Evolutionary conservation across 2,888 invertebrate species (phyloP).

Genomic region (Leptura quadrifasciata): DNA sequence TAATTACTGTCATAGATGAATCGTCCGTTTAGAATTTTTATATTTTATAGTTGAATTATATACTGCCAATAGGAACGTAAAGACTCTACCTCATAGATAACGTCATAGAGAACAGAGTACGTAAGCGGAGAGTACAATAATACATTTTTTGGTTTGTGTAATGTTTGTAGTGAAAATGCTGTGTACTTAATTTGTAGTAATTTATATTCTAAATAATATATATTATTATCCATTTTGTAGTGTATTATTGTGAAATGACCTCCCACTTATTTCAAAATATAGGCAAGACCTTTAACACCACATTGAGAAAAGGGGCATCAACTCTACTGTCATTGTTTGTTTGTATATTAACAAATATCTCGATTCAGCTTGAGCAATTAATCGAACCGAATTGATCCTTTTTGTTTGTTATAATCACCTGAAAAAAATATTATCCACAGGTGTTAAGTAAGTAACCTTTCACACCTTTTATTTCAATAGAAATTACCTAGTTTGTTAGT

Average conservation of each 20-base stretch:
- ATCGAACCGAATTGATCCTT: no score
- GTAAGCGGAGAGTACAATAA: slow-evolving; percentile 56
- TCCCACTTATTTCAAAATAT: no score
- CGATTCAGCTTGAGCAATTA: no score
- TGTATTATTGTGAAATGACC: slow-evolving; percentile 12
- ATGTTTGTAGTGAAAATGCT: slow-evolving; percentile 55
- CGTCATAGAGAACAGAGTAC: slow-evolving; percentile 44
- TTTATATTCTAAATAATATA: slow-evolving; percentile 54
- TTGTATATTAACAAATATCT: no score
- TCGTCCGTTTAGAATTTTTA: slow-evolving; percentile 76
- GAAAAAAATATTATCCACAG: no score
- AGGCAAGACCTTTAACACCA: no score
- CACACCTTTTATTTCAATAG: no score
- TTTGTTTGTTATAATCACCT: no score
- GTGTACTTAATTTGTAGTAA: slow-evolving; percentile 60
- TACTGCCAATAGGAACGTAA: slow-evolving; percentile 53
- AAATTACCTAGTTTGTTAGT: no score
- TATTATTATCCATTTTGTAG: slow-evolving; percentile 27
- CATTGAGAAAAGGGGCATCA: no score
- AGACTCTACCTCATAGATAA: slow-evolving; percentile 56
- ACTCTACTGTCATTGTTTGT: no score
- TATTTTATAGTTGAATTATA: slow-evolving; percentile 43
- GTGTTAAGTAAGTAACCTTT: no score
- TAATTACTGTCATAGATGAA: slow-evolving; percentile 87
- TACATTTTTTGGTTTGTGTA: slow-evolving; percentile 46